Evolutionary conservation across 2,797 vertebrate species (phyloP).

Genomic region (Parauchenoglanis ngamensis): DNA sequence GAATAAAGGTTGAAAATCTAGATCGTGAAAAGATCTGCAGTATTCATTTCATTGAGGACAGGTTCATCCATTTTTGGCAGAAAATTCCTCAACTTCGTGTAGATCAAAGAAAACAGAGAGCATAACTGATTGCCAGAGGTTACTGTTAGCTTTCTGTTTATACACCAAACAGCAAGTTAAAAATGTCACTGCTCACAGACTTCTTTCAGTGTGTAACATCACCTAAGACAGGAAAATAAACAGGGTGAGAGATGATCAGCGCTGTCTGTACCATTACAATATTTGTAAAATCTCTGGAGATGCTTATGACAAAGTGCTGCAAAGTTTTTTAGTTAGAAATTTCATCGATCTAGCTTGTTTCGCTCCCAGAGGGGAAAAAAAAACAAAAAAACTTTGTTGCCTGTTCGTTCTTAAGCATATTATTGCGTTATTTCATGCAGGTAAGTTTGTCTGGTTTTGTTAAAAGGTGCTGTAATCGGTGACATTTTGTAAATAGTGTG

Average conservation of each 20-base stretch:
- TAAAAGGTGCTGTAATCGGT: neutral
- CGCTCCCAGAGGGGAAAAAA: neutral
- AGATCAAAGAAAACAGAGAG: conserved; percentile 11
- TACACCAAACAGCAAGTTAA: neutral
- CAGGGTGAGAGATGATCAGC: neutral
- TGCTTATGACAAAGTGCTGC: neutral
- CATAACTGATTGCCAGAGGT: conserved; percentile 10
- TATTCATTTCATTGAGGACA: neutral
- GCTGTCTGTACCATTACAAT: neutral
- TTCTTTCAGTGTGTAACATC: conserved; percentile 5
- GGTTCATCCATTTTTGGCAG: neutral
- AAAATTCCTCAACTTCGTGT: neutral
- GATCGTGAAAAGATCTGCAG: neutral
- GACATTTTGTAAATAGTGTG: neutral
- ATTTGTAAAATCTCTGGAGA: neutral
- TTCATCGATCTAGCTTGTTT: neutral
- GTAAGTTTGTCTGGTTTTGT: neutral
- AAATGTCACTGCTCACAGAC: neutral
- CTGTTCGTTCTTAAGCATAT: too few species aligned
- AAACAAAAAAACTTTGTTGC: neutral
- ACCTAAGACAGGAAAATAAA: neutral
- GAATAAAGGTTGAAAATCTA: neutral
- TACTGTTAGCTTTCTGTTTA: conserved; percentile 11
- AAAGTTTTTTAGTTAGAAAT: neutral
- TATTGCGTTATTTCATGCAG: neutral